Evolutionary conservation across 2,888 invertebrate genomes (phyloP).

Genomic region (Cenopis cana): DNA sequence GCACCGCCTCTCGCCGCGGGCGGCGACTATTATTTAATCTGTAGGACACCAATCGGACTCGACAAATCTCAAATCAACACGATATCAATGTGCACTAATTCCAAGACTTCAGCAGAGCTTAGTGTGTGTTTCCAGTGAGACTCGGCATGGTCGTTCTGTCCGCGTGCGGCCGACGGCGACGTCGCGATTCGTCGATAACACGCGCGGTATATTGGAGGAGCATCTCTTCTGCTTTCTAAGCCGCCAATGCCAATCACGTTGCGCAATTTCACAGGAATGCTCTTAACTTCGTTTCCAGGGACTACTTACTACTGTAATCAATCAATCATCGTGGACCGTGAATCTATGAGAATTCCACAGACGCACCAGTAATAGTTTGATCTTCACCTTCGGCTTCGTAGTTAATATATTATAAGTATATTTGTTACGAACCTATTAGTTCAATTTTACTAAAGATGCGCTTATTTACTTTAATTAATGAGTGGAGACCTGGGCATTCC

Average conservation of each 20-base stretch:
- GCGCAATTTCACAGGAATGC: background rate
- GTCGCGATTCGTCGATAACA: background rate
- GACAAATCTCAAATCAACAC: background rate
- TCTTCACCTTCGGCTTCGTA: no score
- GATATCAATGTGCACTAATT: background rate
- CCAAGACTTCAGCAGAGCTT: no score
- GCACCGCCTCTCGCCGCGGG: conserved; percentile 1
- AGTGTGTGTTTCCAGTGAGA: background rate
- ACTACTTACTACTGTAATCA: background rate
- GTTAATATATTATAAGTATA: no score
- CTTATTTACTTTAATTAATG: no score
- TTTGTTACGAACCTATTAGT: no score
- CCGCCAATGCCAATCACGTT: conserved; percentile 7
- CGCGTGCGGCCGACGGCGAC: background rate
- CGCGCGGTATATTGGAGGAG: background rate
- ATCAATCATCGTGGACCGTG: background rate
- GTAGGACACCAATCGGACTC: background rate
- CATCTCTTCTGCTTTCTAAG: conserved; percentile 21
- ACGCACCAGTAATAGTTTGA: no score
- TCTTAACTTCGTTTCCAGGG: background rate
- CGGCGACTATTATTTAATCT: background rate
- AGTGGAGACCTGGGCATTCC: no score
- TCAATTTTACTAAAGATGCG: no score
- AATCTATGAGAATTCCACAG: background rate
- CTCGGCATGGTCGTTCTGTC: background rate